These are phyloP conservation scores for Mustelus asterias DNA, from an alignment of 2,113 vertebrate genomes.

Conservation along the genomic window DNA sequence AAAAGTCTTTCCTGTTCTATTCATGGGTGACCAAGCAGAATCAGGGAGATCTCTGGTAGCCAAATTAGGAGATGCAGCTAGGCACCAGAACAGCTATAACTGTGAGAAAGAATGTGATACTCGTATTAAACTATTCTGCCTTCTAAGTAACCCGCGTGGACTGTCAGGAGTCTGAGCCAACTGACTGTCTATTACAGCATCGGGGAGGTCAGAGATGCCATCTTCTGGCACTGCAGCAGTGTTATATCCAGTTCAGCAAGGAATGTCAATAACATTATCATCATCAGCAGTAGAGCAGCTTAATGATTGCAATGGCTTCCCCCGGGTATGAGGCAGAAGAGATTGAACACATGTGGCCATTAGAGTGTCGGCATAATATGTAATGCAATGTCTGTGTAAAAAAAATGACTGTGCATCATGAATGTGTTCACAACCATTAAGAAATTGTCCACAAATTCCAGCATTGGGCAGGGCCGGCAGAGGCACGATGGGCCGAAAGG, in stretches of 20 bases:
- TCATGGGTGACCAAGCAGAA: not conserved
- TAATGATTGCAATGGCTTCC: not conserved
- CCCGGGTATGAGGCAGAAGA: not conserved
- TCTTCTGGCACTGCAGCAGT: not conserved
- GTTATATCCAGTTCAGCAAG: not conserved
- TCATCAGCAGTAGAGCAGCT: not conserved
- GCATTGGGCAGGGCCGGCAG: too few species aligned
- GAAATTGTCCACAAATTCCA: too few species aligned
- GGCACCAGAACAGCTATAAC: not conserved
- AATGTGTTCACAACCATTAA: too few species aligned
- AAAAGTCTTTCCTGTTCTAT: not conserved
- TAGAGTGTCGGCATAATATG: too few species aligned
- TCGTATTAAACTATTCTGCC: not conserved
- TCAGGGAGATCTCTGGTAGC: not conserved
- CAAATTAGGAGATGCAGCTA: not conserved
- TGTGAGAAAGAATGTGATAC: not conserved
- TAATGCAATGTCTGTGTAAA: too few species aligned
- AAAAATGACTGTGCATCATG: too few species aligned
- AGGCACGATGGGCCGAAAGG: too few species aligned
- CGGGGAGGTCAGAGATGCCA: not conserved
- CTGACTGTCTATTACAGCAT: constrained; percentile 5
- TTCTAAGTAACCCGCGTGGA: not conserved
- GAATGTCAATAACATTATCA: not conserved
- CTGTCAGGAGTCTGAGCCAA: not conserved
- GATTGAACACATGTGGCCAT: not conserved